A percentile compares a stretch with the other conserved stretches of the same genome.
Evolutionary conservation across 92 coral and sea anemone species (phyloP).

Genomic region (Actinostola sp.): DNA sequence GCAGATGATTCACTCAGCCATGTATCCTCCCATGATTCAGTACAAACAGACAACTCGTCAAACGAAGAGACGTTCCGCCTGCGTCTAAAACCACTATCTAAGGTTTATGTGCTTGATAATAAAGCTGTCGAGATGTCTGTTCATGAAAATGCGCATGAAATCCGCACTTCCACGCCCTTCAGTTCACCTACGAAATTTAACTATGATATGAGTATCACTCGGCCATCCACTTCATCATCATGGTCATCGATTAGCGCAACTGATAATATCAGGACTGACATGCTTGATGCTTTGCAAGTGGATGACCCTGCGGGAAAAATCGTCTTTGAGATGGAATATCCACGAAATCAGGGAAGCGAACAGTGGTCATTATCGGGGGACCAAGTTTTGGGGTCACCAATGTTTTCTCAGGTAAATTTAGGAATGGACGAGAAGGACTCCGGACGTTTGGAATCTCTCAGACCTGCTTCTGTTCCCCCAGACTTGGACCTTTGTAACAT

Average conservation of each 20-base stretch:
- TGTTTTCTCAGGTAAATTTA: neutral
- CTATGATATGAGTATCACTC: neutral
- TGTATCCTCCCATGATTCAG: too few relatives aligned
- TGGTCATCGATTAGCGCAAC: neutral
- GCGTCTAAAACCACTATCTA: neutral
- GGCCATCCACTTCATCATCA: neutral
- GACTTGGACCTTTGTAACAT: neutral
- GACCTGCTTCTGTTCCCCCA: slow-evolving; percentile 1
- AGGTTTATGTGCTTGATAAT: neutral
- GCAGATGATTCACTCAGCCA: too few relatives aligned
- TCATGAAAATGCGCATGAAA: neutral
- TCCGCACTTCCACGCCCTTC: too few relatives aligned
- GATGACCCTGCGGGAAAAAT: too few relatives aligned
- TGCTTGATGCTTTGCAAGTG: neutral
- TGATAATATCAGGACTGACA: neutral
- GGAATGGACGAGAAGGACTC: neutral
- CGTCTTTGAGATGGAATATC: too few relatives aligned
- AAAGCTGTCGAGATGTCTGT: neutral
- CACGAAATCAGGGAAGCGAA: neutral
- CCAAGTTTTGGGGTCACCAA: too few relatives aligned
- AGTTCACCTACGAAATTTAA: too few relatives aligned
- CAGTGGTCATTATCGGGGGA: neutral
- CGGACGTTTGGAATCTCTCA: neutral
- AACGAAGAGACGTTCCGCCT: neutral
- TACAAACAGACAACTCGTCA: too few relatives aligned